phyloP scores from a whole-genome alignment of 1,140 invertebrate genomes.

The Rhopalosiphum padi region DNA sequence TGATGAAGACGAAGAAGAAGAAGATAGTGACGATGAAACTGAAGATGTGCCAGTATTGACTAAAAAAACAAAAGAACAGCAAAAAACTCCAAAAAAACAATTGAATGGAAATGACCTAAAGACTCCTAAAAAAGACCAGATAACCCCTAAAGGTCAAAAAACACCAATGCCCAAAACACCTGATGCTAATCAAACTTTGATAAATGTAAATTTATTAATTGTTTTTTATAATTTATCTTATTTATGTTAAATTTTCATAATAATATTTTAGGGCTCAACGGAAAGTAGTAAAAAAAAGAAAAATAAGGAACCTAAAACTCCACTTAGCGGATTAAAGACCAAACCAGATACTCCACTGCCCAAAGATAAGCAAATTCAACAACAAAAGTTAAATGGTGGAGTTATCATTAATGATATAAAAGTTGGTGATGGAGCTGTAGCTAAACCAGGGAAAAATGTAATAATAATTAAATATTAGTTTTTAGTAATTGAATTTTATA shows the following conservation, averaged over 20 bases:
- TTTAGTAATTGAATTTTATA: background rate
- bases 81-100: constrained; percentile 39
- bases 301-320: constrained; percentile 61
- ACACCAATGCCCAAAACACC: background rate
- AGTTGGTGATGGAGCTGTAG: constrained; percentile 77
- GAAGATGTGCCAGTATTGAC: constrained; percentile 65
- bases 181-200: constrained; percentile 16
- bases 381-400: constrained; percentile 73
- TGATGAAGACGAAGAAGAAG: constrained; percentile 62
- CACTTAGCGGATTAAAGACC: constrained; percentile 51
- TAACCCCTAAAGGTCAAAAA: constrained; percentile 31
- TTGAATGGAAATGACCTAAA: constrained; percentile 53
- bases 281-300: constrained; percentile 58
- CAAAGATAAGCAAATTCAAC: constrained; percentile 52
- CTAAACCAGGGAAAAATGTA: constrained; percentile 79
- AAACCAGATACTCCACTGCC: constrained; percentile 64
- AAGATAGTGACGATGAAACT: constrained; percentile 61
- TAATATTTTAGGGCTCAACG: constrained; percentile 13
- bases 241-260: background rate
- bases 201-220: constrained; percentile 36
- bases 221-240: background rate
- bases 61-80: constrained; percentile 51
- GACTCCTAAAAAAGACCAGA: constrained; percentile 47
- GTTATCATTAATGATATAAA: constrained; percentile 79
- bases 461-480: constrained; percentile 62